Evolutionary conservation across 2,797 vertebrate species (phyloP).

Genomic region (Todus mexicanus): DNA sequence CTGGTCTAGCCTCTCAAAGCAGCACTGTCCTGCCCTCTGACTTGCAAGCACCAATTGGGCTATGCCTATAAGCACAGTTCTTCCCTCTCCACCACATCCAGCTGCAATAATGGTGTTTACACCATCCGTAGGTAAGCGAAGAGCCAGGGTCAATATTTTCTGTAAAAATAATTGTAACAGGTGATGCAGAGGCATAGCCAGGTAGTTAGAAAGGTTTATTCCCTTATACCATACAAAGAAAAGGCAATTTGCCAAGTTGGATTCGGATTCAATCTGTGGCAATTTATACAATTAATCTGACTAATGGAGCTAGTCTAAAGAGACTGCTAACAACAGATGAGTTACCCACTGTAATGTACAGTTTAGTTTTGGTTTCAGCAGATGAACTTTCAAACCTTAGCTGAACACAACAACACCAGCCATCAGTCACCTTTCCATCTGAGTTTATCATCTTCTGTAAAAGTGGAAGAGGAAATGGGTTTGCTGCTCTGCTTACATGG

Average conservation of each 20-base stretch:
- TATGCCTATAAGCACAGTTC: neutral
- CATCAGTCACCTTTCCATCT: rapidly evolving
- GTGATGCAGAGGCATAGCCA: neutral
- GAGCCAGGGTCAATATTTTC: neutral
- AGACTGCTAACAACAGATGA: neutral
- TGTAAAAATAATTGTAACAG: neutral
- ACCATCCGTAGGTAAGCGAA: neutral
- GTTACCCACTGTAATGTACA: rapidly evolving
- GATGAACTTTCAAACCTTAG: neutral
- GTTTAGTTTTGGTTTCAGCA: neutral
- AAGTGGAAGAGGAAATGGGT: neutral
- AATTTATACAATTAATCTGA: neutral
- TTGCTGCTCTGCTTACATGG: neutral
- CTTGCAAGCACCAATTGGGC: neutral
- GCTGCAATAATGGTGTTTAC: neutral
- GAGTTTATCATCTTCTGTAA: neutral
- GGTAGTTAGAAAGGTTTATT: neutral
- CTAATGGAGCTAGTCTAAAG: neutral
- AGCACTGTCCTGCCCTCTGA: neutral
- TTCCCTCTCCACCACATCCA: neutral
- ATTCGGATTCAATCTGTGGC: neutral
- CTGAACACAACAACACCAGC: neutral
- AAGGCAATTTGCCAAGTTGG: neutral
- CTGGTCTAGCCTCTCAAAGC: neutral
- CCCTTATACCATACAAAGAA: neutral